A percentile compares a stretch with the other conserved stretches of the same genome.
phyloP scores from a whole-genome alignment of 2,113 vertebrate genomes.

The Nanorana parkeri region DNA sequence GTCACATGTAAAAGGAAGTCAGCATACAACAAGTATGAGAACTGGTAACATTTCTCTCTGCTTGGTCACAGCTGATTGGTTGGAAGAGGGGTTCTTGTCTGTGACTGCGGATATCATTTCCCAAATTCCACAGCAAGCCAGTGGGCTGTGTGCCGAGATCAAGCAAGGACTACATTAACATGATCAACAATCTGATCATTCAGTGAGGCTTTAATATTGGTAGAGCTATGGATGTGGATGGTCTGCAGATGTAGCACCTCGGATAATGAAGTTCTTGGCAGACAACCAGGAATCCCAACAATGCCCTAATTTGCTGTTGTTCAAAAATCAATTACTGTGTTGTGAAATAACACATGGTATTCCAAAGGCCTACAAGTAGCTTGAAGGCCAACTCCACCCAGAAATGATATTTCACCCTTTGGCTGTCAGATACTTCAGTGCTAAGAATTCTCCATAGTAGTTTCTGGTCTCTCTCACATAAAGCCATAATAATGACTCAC shows the following conservation, averaged over 20 bases:
- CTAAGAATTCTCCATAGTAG: too few species aligned
- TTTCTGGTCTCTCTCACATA: too few species aligned
- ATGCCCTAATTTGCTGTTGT: constrained; percentile 5
- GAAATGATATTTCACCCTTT: too few species aligned
- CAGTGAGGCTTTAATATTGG: constrained; percentile 27
- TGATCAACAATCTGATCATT: constrained; percentile 3
- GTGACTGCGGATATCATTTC: background rate
- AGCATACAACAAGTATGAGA: background rate
- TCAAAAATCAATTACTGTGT: constrained; percentile 67
- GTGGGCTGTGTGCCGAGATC: background rate
- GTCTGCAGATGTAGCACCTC: constrained; percentile 30
- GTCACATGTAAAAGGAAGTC: too few species aligned
- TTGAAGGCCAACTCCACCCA: constrained; percentile 65
- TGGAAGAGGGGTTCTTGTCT: background rate
- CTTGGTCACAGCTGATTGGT: background rate
- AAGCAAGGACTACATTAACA: background rate
- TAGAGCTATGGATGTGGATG: constrained; percentile 39
- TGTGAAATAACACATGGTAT: constrained; percentile 71
- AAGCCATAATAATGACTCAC: too few species aligned
- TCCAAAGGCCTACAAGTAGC: constrained; percentile 65
- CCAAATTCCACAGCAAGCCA: background rate
- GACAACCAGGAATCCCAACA: constrained; percentile 25
- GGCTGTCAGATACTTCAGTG: too few species aligned
- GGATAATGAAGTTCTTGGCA: constrained; percentile 54
- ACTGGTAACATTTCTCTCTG: background rate